Base-by-base conservation (phyloP, 2,888 invertebrate species). In the Ectemnius cavifrons region DNA sequence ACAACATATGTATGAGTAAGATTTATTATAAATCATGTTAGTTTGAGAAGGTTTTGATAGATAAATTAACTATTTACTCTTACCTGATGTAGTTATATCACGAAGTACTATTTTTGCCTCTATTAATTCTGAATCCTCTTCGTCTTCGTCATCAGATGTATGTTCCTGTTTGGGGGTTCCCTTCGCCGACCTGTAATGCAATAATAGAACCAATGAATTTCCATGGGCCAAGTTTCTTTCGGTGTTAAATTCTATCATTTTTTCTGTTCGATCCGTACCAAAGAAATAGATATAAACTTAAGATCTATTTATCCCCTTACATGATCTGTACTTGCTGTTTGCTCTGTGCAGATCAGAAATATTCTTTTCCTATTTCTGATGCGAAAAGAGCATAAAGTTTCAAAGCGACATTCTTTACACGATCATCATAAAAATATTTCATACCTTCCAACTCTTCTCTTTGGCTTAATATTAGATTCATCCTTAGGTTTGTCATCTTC, bases 81-180 rank as follows among this genome's bases (percentile, higher is more conserved):
- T 83, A 89, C 90, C 88, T 67, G 87, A 80, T 65, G 86, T 85
- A 63, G 82, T 86, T 45, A 90, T 85, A 83, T 92, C 92, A 71
- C 91, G 91, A 74, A 92, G 91, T 69, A 92, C 87, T 80, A 93
- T 92, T 86, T 92, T 92, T 13, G 93, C 92, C 79, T 92, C 91
- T 76, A 91, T 84, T 71, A 92, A 84, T 65, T 92, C 93, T 47
- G 91, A 88, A 84, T 92, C 92, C 23, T 92, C 92, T 37, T 91
- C 91, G 37, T 90, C 89, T 16, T 91, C 90, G 11, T 90, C 89
- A 14, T 90, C 90, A 2, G 90, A 89, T 69, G 85, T 59, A 62
- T 85, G 65, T 64, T 89, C 88, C 45, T 77, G 58, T 83, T 90
- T 89, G 27, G 74, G 77, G 23, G 76, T 80, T 71, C 82, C 85